Evolutionary conservation across 1,140 invertebrate species (phyloP), one percentile per base, ranked within the genome.

Genomic region (Megalonaias nervosa): DNA sequence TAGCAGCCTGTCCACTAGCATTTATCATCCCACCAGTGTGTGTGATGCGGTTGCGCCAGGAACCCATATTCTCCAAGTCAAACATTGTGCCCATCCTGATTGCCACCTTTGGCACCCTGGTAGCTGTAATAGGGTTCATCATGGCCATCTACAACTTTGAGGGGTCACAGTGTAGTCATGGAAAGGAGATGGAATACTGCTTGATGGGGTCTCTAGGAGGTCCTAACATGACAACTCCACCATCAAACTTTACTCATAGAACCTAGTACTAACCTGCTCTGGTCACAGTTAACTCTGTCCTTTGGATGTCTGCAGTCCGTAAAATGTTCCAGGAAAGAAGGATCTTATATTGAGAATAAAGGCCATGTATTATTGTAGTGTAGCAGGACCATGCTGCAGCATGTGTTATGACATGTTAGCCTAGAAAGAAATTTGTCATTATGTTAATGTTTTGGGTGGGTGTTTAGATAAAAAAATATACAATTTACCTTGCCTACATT

Each of bases 1-100:
- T 97, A 48, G 94, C 95, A 12, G 96, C 96, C 14, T 95, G 96
- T 73, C 96, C 96, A 13, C 88, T 97, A 76, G 96, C 96, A 21
- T 97, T 95, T 89, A 93, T 97, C 75, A 91, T 97, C 60, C 96
- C 96, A 15, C 94, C 95, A 0, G 86, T 96, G 14, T 95, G 95
- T 85, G 96, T 96, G 84, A 92, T 97, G 75, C 94, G 94, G 86
- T 92, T 97, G 79, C 94, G 95, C 82, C 93, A 94, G 75, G 95
- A 95, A 31, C 91, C 93, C 60, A 79, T 95, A 0, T 89, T 95
- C 26, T 94, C 93, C n/a, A 86, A 92, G 5, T 92, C 93, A 80
- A 96, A 97, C 89, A 87, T 95, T 13, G 94, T 95, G 1, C 95
- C 95, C 1, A 86, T 96, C 23, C 92, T 94, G 3, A 90, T 95